Base-by-base conservation (phyloP, 2,797 vertebrate species). In the Antrozous pallidus region DNA sequence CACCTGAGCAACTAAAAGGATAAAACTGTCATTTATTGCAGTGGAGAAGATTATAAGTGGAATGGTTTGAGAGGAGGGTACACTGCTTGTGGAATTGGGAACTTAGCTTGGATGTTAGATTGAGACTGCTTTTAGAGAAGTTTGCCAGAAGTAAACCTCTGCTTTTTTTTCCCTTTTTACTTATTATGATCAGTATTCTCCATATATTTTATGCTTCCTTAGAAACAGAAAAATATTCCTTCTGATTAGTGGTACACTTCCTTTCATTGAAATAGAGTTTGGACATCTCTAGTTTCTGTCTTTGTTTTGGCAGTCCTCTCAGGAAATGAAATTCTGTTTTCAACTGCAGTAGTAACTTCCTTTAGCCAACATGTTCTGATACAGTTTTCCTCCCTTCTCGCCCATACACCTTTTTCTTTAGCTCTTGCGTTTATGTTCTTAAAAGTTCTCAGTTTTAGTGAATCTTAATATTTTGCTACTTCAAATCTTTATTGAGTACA, bases 251-350 rank as follows among this genome's bases (percentile, higher is more conserved):
- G 77, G 51, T 36, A 17, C 28, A 33, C 54, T 93, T 87, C 28
- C 79, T 96, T 83, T 94, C 61, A 73, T 69, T 92, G 85, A 93
- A 84, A 38, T 51, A 47, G 56, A 88, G n/a, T 40, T 40, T 28
- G 42, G 79, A 58, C 22, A 36, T 45, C n/a, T 93, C 47, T 0
- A 38, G 28, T 73, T 65, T 92, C 58, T 73, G 31, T 92, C 71
- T 91, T 58, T 81, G 42, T 70, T 92, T 93, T 88, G 87, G 75
- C 83, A 73, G 38, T 51, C 26, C 40, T 95, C 81, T 90, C 33
- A 95, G 92, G 84, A 95, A 95, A 77, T 82, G 28, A 67, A 51
- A 54, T 88, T 91, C 28, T 84, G 38, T 79, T 91, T 91, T 90
- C 92, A 94, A 73, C 56, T 73, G 42, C 22, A 54, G 58, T 54